Conservation (phyloP, 2,888 invertebrate genomes). For the Eudemis profundana region DNA sequence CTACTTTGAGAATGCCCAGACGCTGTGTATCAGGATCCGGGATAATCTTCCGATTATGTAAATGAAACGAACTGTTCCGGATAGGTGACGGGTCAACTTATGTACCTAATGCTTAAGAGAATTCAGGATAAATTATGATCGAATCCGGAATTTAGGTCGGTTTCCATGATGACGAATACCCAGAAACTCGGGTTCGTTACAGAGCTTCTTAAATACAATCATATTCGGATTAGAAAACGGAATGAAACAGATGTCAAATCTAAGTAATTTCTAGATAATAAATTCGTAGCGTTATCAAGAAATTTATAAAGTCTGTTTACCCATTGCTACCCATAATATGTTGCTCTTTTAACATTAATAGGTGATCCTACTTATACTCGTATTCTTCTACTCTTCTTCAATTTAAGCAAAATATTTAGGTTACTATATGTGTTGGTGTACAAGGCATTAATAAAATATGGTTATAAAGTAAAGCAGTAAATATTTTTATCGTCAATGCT, state of each 20-base stretch:
- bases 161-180: neutral
- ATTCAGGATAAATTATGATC: constrained; percentile 23
- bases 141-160: constrained; percentile 1
- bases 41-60: constrained; percentile 65
- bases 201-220: too few species aligned
- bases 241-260: too few species aligned
- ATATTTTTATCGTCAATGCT: neutral
- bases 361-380: too few species aligned
- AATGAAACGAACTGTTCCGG: constrained; percentile 57
- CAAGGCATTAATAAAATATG: neutral
- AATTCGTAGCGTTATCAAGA: too few species aligned
- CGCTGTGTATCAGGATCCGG: constrained; percentile 13
- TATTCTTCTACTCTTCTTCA: neutral
- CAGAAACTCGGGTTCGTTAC: too few species aligned
- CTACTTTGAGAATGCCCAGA: constrained; percentile 32
- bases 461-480: neutral
- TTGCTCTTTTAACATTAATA: too few species aligned
- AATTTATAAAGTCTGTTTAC: too few species aligned
- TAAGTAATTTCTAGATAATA: too few species aligned
- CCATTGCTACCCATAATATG: too few species aligned
- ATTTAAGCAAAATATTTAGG: neutral
- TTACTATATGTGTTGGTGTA: neutral
- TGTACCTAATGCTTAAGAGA: constrained; percentile 18
- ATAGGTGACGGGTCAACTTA: constrained; percentile 43
- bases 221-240: too few species aligned